These are phyloP conservation scores for Edolisoma coerulescens DNA, from an alignment of 2,113 vertebrate genomes.

Conservation along the genomic window DNA sequence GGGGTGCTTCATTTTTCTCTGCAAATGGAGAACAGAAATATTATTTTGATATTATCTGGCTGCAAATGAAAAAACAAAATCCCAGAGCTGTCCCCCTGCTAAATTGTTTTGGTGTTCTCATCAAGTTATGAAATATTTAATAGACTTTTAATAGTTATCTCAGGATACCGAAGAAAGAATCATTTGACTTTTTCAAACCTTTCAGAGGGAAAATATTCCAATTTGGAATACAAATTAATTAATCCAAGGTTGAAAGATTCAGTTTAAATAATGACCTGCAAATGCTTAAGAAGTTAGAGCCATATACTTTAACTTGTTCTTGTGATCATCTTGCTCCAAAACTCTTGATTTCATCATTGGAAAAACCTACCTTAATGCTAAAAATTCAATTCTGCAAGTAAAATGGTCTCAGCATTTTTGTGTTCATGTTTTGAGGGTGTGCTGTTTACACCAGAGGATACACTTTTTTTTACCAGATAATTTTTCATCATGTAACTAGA, in stretches of 20 bases:
- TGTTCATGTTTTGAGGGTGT: background rate
- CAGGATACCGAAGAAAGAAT: slow-evolving; percentile 1
- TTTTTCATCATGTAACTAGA: background rate
- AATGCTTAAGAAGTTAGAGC: slow-evolving; percentile 10
- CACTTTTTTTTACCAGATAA: background rate
- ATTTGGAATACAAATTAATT: slow-evolving; percentile 25
- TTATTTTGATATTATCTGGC: background rate
- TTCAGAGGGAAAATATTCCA: background rate
- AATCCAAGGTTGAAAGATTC: slow-evolving; percentile 22
- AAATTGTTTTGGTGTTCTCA: background rate
- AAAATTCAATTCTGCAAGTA: background rate
- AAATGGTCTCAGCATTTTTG: background rate
- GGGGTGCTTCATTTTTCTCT: background rate
- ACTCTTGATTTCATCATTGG: background rate
- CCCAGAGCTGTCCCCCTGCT: background rate
- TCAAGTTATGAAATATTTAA: slow-evolving; percentile 25
- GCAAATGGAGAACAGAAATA: background rate
- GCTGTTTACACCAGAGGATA: background rate
- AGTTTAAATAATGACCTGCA: slow-evolving; percentile 52
- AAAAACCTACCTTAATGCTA: slow-evolving; percentile 1
- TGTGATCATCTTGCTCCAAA: background rate
- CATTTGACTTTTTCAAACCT: background rate
- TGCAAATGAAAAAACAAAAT: background rate
- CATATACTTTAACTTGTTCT: background rate
- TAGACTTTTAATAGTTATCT: slow-evolving; percentile 26